These are phyloP conservation scores for Blera fallax DNA, from an alignment of 2,888 invertebrate species.

Conservation along the genomic window DNA sequence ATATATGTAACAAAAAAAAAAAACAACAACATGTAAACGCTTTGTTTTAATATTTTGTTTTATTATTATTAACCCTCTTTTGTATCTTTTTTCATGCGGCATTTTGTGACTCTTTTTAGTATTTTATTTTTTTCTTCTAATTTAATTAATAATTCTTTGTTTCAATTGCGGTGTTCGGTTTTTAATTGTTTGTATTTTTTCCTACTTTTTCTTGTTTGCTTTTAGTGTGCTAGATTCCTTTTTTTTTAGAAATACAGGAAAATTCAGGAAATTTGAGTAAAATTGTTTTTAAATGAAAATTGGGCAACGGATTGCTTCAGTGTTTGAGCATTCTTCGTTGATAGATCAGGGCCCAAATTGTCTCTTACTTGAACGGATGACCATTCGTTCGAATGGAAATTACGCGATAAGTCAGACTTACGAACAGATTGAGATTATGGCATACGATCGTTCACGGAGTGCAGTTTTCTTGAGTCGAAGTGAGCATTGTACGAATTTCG, in stretches of 20 bases:
- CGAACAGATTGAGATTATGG: too few relatives aligned
- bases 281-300: not conserved
- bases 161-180: constrained; percentile 43
- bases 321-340: too few relatives aligned
- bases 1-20: constrained; percentile 42
- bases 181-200: not conserved
- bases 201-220: constrained; percentile 3
- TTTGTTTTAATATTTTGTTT: constrained; percentile 56
- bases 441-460: too few relatives aligned
- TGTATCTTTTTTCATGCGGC: constrained; percentile 34
- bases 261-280: not conserved
- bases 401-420: too few relatives aligned
- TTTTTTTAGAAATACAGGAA: too few relatives aligned
- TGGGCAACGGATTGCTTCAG: not conserved
- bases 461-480: too few relatives aligned
- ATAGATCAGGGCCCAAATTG: too few relatives aligned
- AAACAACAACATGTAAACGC: constrained; percentile 22
- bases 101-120: constrained; percentile 38
- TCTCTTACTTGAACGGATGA: too few relatives aligned
- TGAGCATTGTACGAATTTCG: too few relatives aligned
- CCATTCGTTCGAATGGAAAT: too few relatives aligned
- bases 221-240: not conserved
- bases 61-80: constrained; percentile 13
- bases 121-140: not conserved
- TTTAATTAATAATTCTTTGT: constrained; percentile 1